A percentile compares a stretch with the other conserved stretches of the same genome.
These are phyloP conservation scores for Montipora efflorescens DNA, from an alignment of 64 coral and sea anemone species.

Conservation along the genomic window DNA sequence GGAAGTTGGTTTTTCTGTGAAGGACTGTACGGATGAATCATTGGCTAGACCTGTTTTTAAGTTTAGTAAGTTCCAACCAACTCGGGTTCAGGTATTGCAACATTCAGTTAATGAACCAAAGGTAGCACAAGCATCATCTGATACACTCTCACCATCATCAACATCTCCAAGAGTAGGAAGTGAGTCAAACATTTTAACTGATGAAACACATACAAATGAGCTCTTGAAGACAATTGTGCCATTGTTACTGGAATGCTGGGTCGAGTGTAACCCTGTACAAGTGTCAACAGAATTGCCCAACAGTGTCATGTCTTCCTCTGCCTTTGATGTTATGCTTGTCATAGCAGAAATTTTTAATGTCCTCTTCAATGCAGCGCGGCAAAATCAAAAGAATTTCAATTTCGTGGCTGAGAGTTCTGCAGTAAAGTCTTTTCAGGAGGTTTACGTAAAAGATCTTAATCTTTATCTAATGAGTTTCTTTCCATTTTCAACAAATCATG, in stretches of 20 bases:
- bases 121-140: neutral
- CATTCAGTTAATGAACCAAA: constrained; percentile 47
- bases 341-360: constrained; percentile 73
- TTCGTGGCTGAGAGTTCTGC: neutral
- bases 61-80: constrained; percentile 30
- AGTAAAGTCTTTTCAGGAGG: constrained; percentile 18
- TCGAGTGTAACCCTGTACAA: constrained; percentile 90
- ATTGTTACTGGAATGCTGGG: constrained; percentile 91
- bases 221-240: constrained; percentile 81
- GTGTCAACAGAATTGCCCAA: constrained; percentile 62
- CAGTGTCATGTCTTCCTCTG: constrained; percentile 20
- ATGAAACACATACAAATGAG: constrained; percentile 34
- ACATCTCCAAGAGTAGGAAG: neutral
- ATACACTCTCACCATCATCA: neutral
- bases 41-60: neutral
- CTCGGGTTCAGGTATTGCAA: constrained; percentile 47
- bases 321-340: constrained; percentile 65
- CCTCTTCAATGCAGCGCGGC: constrained; percentile 53
- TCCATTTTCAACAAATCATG: constrained; percentile 60
- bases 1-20: neutral
- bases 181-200: constrained; percentile 36
- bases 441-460: constrained; percentile 76
- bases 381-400: constrained; percentile 13
- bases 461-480: constrained; percentile 80
- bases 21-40: neutral